These are phyloP conservation scores for Poeciliopsis retropinna DNA, from an alignment of 2,113 vertebrate genomes.

Conservation along the genomic window DNA sequence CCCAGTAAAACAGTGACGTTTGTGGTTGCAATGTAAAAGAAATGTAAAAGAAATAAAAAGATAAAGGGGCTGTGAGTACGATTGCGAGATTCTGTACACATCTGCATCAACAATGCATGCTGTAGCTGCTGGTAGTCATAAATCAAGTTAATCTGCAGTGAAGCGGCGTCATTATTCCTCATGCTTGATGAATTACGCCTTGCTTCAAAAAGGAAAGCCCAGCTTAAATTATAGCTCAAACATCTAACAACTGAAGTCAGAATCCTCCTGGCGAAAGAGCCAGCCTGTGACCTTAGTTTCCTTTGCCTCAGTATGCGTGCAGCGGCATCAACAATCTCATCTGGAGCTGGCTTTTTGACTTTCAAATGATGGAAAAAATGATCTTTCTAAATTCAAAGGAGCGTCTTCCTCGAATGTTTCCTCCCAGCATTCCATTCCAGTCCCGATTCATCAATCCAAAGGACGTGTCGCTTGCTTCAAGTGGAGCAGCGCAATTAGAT, in stretches of 20 bases:
- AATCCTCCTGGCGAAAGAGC: background rate
- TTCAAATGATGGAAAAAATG: conserved; percentile 12
- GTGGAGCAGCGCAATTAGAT: conserved; percentile 40
- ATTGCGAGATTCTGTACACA: background rate
- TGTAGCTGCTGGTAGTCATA: background rate
- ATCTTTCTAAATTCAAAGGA: conserved; percentile 33
- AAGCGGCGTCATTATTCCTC: background rate
- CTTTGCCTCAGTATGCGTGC: conserved; percentile 4
- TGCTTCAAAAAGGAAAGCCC: background rate
- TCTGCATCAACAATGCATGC: background rate
- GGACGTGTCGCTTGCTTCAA: conserved; percentile 78
- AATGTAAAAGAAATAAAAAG: no score
- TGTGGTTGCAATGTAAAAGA: background rate
- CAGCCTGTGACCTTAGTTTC: background rate
- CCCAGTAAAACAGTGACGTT: background rate
- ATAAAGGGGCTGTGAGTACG: background rate
- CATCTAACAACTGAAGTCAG: background rate
- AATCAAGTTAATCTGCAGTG: background rate
- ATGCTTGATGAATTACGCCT: background rate
- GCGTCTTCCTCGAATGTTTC: conserved; percentile 23
- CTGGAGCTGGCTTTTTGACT: background rate
- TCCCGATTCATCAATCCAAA: conserved; percentile 67
- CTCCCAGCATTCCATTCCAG: conserved; percentile 31
- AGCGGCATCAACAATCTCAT: conserved; percentile 9
- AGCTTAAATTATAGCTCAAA: background rate